Evolutionary conservation across 2,797 vertebrate species (phyloP).

Genomic region (Rhinophrynus dorsalis): DNA sequence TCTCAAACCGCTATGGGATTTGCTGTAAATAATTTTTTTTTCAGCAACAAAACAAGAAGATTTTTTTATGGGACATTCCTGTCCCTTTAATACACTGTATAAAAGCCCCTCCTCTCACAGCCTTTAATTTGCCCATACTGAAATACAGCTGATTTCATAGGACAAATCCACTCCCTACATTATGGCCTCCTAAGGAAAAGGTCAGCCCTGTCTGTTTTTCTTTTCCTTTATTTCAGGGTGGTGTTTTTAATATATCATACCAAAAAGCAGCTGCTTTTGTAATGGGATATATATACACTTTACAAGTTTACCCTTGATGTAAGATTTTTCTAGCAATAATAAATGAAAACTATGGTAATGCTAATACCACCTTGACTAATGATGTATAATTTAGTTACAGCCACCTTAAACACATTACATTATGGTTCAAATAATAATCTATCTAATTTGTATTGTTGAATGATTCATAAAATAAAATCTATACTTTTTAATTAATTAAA

Average conservation of each 20-base stretch:
- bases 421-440: neutral
- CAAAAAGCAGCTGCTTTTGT: conserved; percentile 9
- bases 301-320: neutral
- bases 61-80: no score
- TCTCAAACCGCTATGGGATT: no score
- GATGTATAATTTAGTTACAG: neutral
- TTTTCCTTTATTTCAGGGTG: conserved; percentile 3
- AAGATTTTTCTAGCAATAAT: neutral
- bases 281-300: conserved; percentile 16
- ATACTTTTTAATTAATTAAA: no score
- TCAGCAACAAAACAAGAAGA: no score
- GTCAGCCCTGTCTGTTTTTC: neutral
- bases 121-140: neutral
- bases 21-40: no score
- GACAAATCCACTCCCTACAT: neutral
- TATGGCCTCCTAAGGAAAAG: neutral
- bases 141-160: neutral
- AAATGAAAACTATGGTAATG: neutral
- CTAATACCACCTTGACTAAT: neutral
- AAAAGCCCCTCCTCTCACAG: no score
- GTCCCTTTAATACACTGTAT: no score
- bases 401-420: neutral
- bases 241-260: conserved; percentile 13
- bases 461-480: no score
- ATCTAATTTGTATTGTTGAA: no score